A percentile compares a stretch with the other conserved stretches of the same genome.
These are phyloP conservation scores for Halocynthia aurantium DNA, from an alignment of 23 tunicate species.

Conservation along the genomic window DNA sequence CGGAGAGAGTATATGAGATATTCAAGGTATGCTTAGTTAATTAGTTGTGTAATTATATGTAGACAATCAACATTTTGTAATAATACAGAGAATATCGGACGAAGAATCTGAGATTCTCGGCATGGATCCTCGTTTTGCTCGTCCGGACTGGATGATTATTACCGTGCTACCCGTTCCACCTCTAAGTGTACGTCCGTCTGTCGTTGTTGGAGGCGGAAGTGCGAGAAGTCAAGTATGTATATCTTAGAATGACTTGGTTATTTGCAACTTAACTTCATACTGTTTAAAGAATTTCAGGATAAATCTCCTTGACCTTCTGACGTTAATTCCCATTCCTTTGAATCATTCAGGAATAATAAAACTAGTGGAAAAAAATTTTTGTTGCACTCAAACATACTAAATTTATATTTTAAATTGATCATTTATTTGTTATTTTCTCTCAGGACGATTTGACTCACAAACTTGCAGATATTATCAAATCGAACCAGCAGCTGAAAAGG, in stretches of 20 bases:
- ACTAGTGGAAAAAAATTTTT: neutral
- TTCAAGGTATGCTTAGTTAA: constrained; percentile 53
- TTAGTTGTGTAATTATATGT: neutral
- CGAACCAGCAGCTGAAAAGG: constrained; percentile 84
- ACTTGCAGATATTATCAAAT: constrained; percentile 84
- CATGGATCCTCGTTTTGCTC: constrained; percentile 93
- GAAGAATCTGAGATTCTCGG: constrained; percentile 98
- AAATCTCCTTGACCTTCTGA: no score
- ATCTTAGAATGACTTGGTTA: no score
- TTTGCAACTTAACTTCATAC: no score
- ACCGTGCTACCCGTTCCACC: constrained; percentile 98
- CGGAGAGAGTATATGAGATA: constrained; percentile 93
- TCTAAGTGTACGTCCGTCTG: constrained; percentile 98
- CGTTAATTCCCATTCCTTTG: no score
- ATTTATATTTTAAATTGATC: neutral
- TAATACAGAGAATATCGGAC: constrained; percentile 79
- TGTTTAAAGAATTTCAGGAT: no score
- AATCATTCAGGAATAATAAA: no score
- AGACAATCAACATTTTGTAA: neutral
- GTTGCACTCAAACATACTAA: neutral
- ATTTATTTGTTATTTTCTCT: neutral
- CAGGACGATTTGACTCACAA: constrained; percentile 99
- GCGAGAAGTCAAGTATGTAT: constrained; percentile 80
- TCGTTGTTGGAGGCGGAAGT: constrained; percentile 97
- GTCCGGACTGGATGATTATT: constrained; percentile 99